Evolutionary conservation across 2,888 invertebrate species (phyloP).

Genomic region (Scaptomyza polygonia): DNA sequence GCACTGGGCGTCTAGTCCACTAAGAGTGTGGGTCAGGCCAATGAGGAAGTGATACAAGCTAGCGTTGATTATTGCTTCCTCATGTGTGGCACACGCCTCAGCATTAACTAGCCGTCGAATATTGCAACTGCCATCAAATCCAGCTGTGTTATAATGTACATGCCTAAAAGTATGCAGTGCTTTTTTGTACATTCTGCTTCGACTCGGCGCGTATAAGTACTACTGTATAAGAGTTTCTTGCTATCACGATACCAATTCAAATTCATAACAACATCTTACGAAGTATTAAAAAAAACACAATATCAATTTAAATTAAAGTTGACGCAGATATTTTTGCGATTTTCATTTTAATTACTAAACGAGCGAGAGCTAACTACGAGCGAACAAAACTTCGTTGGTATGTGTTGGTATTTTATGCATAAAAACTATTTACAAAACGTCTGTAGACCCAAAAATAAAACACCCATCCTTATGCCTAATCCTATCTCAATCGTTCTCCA

Average conservation of each 20-base stretch:
- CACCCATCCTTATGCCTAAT: constrained; percentile 9
- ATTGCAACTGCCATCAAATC: constrained; percentile 13
- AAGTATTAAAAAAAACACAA: not conserved
- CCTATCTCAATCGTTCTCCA: not conserved
- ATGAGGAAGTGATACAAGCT: constrained; percentile 65
- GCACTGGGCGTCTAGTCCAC: constrained; percentile 11
- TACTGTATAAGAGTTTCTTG: not conserved
- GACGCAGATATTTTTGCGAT: constrained; percentile 12
- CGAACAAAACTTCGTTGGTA: constrained; percentile 61
- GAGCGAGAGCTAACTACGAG: constrained; percentile 52
- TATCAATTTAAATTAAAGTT: not conserved
- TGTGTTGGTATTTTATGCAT: constrained; percentile 26
- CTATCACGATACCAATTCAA: not conserved
- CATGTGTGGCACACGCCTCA: constrained; percentile 58
- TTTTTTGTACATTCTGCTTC: not conserved
- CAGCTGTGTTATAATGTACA: fast-evolving
- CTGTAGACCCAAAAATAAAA: constrained; percentile 17
- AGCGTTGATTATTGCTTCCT: constrained; percentile 57
- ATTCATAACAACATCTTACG: too few relatives aligned
- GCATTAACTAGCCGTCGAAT: constrained; percentile 41
- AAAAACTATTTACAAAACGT: constrained; percentile 67
- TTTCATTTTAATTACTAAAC: constrained; percentile 30
- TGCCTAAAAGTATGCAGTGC: constrained; percentile 28
- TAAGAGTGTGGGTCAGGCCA: constrained; percentile 31
- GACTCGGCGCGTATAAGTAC: constrained; percentile 15